Percentiles rank a stretch among this genome's conserved stretches.
Evolutionary conservation across 2,113 vertebrate genomes (phyloP).

Genomic region (Passer domesticus): DNA sequence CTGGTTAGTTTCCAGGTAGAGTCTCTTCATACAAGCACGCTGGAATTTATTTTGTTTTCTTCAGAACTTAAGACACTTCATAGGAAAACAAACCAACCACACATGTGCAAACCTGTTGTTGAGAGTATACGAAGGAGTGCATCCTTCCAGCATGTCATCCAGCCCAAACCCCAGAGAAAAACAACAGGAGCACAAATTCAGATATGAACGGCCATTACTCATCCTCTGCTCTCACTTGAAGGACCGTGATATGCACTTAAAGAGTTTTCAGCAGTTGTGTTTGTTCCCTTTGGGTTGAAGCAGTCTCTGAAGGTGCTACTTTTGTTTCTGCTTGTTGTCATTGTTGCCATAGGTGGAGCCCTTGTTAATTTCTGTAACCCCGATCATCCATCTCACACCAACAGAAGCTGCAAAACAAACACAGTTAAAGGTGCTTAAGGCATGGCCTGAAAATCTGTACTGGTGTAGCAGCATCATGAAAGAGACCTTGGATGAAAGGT

Average conservation of each 20-base stretch:
- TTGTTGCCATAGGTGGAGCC: conserved; percentile 90
- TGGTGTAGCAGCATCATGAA: neutral
- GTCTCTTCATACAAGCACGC: neutral
- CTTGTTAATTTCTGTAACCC: conserved; percentile 91
- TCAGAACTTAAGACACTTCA: neutral
- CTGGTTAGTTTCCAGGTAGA: neutral
- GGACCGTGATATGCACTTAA: neutral
- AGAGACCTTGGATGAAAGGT: neutral
- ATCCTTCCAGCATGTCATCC: neutral
- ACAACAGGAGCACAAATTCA: conserved; percentile 14
- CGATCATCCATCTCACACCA: conserved; percentile 94
- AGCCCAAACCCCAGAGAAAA: neutral
- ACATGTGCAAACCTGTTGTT: conserved; percentile 14
- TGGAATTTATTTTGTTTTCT: neutral
- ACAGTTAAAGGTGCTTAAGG: neutral
- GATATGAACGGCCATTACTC: neutral
- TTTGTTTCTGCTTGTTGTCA: conserved; percentile 74
- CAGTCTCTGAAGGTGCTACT: conserved; percentile 61
- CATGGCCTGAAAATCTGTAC: neutral
- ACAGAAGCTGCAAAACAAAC: conserved; percentile 79
- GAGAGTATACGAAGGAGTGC: neutral
- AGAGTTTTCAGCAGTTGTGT: conserved; percentile 39
- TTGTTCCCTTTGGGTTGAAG: conserved; percentile 57
- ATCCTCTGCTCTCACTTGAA: conserved; percentile 15
- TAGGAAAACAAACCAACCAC: conserved; percentile 24